Percentiles rank a stretch among this genome's conserved stretches.
phyloP scores from a whole-genome alignment of 2,113 vertebrate genomes.

The Sisor rabdophorus region DNA sequence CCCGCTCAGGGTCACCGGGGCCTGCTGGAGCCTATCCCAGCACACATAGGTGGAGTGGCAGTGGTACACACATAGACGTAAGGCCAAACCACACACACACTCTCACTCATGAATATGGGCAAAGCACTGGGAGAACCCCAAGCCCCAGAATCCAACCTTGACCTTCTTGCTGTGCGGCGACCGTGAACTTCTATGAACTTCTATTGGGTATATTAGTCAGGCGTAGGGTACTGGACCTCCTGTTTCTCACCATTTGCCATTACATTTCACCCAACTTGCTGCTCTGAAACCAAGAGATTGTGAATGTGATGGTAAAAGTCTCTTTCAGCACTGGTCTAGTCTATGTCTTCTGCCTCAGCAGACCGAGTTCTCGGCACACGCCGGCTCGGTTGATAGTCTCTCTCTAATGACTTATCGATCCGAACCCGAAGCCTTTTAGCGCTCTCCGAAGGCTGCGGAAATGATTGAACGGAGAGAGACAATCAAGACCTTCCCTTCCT shows the following conservation, averaged over 20 bases:
- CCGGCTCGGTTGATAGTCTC: constrained; percentile 58
- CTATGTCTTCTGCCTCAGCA: constrained; percentile 51
- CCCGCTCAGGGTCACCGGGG: too few species aligned
- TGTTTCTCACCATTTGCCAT: background rate
- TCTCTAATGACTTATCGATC: constrained; percentile 73
- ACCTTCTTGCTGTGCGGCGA: too few species aligned
- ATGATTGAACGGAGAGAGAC: constrained; percentile 58
- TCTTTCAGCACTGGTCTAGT: constrained; percentile 43
- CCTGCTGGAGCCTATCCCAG: too few species aligned
- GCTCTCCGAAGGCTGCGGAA: constrained; percentile 63
- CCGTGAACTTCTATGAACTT: too few species aligned
- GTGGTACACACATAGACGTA: too few species aligned
- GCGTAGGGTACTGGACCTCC: background rate
- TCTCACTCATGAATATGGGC: too few species aligned
- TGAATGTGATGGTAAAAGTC: background rate
- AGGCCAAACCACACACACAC: too few species aligned
- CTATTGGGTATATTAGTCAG: background rate
- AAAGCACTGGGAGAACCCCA: too few species aligned
- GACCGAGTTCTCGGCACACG: constrained; percentile 56
- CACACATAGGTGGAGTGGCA: too few species aligned
- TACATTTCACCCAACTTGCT: background rate
- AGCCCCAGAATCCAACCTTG: too few species aligned
- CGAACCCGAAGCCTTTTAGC: constrained; percentile 62
- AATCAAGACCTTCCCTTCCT: constrained; percentile 51
- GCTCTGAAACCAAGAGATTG: background rate